A percentile compares a stretch with the other conserved stretches of the same genome.
Evolutionary conservation across 37 sponge, comb jelly and placozoan genomes (phyloP).

Genomic region (Bolinopsis microptera): DNA sequence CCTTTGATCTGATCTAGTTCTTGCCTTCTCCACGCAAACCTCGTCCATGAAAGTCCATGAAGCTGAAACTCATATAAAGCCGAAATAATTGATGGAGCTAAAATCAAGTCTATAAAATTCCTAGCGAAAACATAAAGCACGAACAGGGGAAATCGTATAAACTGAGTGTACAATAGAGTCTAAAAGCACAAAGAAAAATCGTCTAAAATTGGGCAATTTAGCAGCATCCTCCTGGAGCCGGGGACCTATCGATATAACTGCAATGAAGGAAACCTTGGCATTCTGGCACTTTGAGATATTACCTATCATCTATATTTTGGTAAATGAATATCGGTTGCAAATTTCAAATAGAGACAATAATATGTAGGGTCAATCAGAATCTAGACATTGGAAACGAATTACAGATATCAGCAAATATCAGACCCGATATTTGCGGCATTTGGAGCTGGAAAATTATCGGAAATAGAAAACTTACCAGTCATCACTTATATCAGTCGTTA

Average conservation of each 20-base stretch:
- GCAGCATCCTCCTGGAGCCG: background rate
- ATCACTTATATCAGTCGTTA: background rate
- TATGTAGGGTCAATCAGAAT: background rate
- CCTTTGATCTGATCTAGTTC: background rate
- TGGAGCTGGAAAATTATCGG: background rate
- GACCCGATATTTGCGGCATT: background rate
- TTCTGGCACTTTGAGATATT: background rate
- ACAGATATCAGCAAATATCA: background rate
- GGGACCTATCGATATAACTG: background rate
- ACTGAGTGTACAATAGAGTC: background rate
- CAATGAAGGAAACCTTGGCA: background rate
- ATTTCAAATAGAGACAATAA: background rate
- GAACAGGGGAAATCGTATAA: background rate
- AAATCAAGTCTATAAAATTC: background rate
- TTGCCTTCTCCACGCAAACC: background rate
- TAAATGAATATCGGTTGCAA: background rate
- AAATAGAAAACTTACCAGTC: background rate
- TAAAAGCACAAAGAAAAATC: background rate
- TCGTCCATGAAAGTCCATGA: too few species aligned
- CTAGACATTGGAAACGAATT: background rate
- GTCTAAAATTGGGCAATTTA: background rate
- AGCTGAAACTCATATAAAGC: background rate
- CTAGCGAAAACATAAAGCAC: background rate
- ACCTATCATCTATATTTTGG: background rate
- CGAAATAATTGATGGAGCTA: background rate